Percentiles rank a stretch among this genome's conserved stretches.
These are phyloP conservation scores for Plecturocebus donacophilus DNA, from an alignment of 2,113 vertebrate species.

Conservation along the genomic window DNA sequence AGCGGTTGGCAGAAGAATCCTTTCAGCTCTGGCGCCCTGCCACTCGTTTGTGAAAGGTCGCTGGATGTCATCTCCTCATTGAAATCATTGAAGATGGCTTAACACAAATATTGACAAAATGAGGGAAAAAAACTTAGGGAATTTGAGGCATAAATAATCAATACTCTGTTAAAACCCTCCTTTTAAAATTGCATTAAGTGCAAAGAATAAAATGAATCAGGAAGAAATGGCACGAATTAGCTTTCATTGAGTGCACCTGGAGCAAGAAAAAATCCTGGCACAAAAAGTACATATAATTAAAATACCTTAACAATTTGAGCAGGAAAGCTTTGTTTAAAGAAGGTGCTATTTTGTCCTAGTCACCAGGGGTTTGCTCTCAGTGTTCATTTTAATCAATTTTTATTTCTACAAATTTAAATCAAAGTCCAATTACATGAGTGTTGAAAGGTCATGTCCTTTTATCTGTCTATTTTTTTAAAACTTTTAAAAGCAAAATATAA, in stretches of 20 bases:
- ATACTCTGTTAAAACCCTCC: constrained; percentile 42
- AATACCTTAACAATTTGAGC: not conserved
- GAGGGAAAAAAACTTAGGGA: not conserved
- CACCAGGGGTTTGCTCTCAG: not conserved
- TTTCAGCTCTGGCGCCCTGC: not conserved
- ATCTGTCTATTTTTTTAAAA: not conserved
- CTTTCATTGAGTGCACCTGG: constrained; percentile 11
- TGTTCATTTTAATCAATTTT: not conserved
- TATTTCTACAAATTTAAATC: constrained; percentile 17
- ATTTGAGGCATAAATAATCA: constrained; percentile 33
- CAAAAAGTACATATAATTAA: not conserved
- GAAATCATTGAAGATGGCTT: constrained; percentile 50
- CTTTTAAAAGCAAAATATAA: not conserved
- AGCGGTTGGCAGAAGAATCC: not conserved
- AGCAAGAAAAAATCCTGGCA: constrained; percentile 35
- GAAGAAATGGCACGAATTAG: constrained; percentile 1
- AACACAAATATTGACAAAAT: constrained; percentile 63
- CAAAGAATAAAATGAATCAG: constrained; percentile 50
- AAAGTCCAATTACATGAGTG: not conserved
- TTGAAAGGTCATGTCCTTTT: not conserved
- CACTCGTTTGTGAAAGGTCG: constrained; percentile 40
- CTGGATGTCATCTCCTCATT: not conserved
- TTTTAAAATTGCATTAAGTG: constrained; percentile 60
- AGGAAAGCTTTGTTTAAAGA: constrained; percentile 8
- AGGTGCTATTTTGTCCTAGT: not conserved